These are phyloP conservation scores for Drosophila rellima DNA, from an alignment of 2,888 invertebrate species.

Conservation along the genomic window DNA sequence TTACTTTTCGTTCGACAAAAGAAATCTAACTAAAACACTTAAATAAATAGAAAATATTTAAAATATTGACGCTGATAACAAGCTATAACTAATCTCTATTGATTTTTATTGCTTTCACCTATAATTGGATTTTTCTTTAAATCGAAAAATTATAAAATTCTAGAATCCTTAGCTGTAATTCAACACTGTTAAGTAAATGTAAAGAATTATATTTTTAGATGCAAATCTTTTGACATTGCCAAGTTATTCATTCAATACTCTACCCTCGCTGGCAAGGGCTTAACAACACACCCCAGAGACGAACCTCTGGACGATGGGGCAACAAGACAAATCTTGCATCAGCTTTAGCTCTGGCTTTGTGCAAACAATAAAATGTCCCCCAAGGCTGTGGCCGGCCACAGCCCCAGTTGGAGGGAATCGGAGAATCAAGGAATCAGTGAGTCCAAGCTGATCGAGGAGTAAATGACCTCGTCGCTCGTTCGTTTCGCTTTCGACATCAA, in stretches of 20 bases:
- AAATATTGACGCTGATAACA: too few species aligned
- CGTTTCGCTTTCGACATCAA: slow-evolving; percentile 83
- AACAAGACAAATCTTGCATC: slow-evolving; percentile 79
- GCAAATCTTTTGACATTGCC: not conserved
- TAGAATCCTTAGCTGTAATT: not conserved
- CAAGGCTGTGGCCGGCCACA: slow-evolving; percentile 69
- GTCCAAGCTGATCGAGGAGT: slow-evolving; percentile 63
- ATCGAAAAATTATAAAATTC: not conserved
- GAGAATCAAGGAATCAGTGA: slow-evolving; percentile 20
- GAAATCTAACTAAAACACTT: not conserved
- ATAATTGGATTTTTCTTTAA: not conserved
- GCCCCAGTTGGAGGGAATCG: slow-evolving; percentile 29
- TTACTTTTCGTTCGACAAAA: too few species aligned
- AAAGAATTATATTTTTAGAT: not conserved
- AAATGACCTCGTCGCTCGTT: slow-evolving; percentile 81
- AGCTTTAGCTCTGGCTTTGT: slow-evolving; percentile 59
- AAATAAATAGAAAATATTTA: not conserved
- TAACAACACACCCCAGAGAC: slow-evolving; percentile 67
- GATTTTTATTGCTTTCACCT: not conserved
- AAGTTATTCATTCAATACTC: slow-evolving; percentile 29
- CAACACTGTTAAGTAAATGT: not conserved
- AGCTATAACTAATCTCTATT: not conserved
- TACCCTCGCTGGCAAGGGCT: slow-evolving; percentile 18
- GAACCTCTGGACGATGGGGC: slow-evolving; percentile 45
- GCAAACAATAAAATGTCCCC: slow-evolving; percentile 85